Base-by-base conservation (phyloP, 2,113 vertebrate genomes). In the Sinocyclocheilus anshuiensis region DNA sequence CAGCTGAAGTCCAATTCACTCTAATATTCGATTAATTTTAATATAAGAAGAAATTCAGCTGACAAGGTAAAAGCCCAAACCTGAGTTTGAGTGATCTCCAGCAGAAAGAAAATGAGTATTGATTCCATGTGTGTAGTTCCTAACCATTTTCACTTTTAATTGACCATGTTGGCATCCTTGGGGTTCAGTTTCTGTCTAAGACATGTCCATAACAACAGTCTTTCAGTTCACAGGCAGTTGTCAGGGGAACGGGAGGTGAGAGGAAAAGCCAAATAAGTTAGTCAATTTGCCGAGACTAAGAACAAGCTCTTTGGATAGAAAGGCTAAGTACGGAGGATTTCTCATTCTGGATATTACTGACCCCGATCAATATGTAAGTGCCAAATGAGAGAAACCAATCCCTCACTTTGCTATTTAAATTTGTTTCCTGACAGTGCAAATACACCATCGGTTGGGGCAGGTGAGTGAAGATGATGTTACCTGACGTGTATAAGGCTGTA, bases 311-410 rank as follows among this genome's bases (percentile, higher is more conserved):
- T 13, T 72, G 39, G 39, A 77, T 63, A 57, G 26, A 84, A 74
- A 77, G 78, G 77, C 85, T 61, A 83, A 69, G 61, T 10, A 72
- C 39, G 39, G 53, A 24, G 20, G 10, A 22, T 24, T 50, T 74
- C 78, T 85, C 42, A 85, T 85, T 87, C 63, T 77, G 72, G 39
- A 65, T 83, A 89, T 83, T 85, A 83, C 72, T 78, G n/a, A 89
- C 86, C 15, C n/a, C 53, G 61, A 67, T 87, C 77, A 77, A 12
- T 85, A 78, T 87, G 67, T 67, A 71, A 87, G 65, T 83, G 74
- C 24, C 11, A 74, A 74, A 71, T 50, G 81, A 61, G 45, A 83
- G 20, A 87, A 53, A 48, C 78, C 77, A 55, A 61, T 85, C 59
- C 77, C n/a, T 59, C 42, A 75, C 81, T 39, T 50, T 82, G 83